These are phyloP conservation scores for Stomatorhinus ivindoensis DNA, from an alignment of 2,113 vertebrate species.

Conservation along the genomic window DNA sequence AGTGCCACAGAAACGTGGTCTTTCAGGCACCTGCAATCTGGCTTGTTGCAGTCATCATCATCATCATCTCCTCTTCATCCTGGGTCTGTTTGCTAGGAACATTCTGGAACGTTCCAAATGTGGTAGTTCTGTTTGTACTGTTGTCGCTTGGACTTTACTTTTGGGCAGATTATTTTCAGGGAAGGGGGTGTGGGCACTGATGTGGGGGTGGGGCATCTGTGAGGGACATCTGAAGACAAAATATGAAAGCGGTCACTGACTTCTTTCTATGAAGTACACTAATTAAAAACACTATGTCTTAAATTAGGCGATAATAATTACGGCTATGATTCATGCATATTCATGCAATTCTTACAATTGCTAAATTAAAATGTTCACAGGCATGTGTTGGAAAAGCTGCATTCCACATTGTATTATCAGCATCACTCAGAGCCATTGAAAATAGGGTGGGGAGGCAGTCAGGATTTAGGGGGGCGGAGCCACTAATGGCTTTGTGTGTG, in stretches of 20 bases:
- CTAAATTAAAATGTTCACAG: background rate
- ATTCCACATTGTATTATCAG: background rate
- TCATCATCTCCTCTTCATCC: background rate
- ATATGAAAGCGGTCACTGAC: background rate
- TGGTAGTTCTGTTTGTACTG: background rate
- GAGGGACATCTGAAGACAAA: background rate
- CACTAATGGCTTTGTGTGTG: background rate
- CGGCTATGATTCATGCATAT: background rate
- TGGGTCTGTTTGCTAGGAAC: background rate
- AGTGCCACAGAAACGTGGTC: background rate
- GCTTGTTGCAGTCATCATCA: background rate
- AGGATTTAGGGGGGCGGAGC: background rate
- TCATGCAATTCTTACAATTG: background rate
- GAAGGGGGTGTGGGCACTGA: background rate
- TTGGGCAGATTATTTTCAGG: background rate
- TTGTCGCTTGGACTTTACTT: background rate
- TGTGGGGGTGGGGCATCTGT: background rate
- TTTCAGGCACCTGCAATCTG: background rate
- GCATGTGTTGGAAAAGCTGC: background rate
- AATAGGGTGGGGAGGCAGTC: background rate
- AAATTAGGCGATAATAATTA: background rate
- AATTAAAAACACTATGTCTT: background rate
- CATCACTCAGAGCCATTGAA: background rate
- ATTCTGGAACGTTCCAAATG: background rate
- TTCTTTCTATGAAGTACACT: background rate